Evolutionary conservation across 2,113 vertebrate species (phyloP), one percentile per base, ranked within the genome.

Genomic region (Machaerirhynchus nigripectus): DNA sequence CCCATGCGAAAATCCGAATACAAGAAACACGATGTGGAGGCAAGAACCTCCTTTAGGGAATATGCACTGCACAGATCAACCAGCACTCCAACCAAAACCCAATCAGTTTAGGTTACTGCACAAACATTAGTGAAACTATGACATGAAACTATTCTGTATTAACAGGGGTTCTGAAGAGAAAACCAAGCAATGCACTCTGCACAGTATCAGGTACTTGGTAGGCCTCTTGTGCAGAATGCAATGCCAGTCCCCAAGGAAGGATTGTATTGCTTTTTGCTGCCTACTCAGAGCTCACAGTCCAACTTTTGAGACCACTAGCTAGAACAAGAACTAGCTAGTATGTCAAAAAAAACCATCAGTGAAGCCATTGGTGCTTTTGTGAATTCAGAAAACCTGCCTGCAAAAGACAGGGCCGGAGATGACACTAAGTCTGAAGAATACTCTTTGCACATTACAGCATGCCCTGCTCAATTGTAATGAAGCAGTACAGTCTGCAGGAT

Each of bases 31-130:
- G 55, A 91, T 39, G 28, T 56, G 30, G 50, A 92, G 95, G 95
- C 60, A 87, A 96, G 94, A 95, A 95, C 84, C 57, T 90, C 89
- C 95, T 96, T 92, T 92, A 96, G 47, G 50, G 71, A 96, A 79
- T 50, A 87, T 15, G 59, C n/a, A 24, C 92, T 90, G 82, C 96
- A 89, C 53, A 68, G 93, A 90, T 77, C 76, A 93, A 85, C 70
- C 46, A 69, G 57, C 31, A 83, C 79, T 83, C 31, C 92, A 86
- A 94, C 74, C 15, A 83, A 95, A 93, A 95, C 56, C 28, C 89
- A 96, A 93, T 44, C 63, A 14, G 33, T 40, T 77, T 31, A 78
- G 73, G 82, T 96, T 96, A 97, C 35, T 77, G 75, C 57, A 86
- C 55, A 96, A 93, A 92, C 77, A 56, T 79, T 85, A 91, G 53